Base-by-base conservation (phyloP, 2,113 vertebrate genomes). In the Crotalus viridis region DNA sequence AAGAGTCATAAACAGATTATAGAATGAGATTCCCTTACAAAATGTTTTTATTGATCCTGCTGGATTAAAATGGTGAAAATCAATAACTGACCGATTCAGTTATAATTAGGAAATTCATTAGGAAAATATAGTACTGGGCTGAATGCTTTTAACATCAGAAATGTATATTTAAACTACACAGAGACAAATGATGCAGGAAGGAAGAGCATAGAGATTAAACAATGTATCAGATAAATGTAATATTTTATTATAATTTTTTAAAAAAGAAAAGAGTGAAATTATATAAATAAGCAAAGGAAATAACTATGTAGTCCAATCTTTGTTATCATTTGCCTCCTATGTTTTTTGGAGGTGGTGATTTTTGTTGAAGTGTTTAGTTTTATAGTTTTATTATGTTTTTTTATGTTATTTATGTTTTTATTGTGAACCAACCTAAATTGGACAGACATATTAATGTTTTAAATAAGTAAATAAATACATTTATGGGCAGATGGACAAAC, bases 201-300 rank as follows among this genome's bases (percentile, higher is more conserved):
- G 48, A 3, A 92, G 88, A 89, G 87, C n/a, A 89, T 90, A 86
- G 61, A 88, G 89, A 43, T 48, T 57, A 52, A n/a, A 15, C 10
- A 24, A 85, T 89, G 21, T 28, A 88, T 0, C 4, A 43, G 46
- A 9, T 95, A 86, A 0, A 1, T 12, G 52, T 88, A 51, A 89
- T 89, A 91, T 92, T 92, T 57, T 89, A 93, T 74, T 94, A 57
- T 86, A 94, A 96, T 89, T 81, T 81, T 39, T 39, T 0, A 88
- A 33, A 74, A 17, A 1, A 56, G 92, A 24, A 64, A 89, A 90
- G 59, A 69, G n/a, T 26, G 2, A 51, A 69, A 90, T n/a, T 39
- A 91, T 43, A 74, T 54, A 91, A 33, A 39, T 52, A 90, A 21
- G 24, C 10, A 21, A 5, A 90, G 39, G 5, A 91, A 55, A 43